Evolutionary conservation across 2,888 invertebrate genomes (phyloP).

Genomic region (Sinohyriopsis cumingii): DNA sequence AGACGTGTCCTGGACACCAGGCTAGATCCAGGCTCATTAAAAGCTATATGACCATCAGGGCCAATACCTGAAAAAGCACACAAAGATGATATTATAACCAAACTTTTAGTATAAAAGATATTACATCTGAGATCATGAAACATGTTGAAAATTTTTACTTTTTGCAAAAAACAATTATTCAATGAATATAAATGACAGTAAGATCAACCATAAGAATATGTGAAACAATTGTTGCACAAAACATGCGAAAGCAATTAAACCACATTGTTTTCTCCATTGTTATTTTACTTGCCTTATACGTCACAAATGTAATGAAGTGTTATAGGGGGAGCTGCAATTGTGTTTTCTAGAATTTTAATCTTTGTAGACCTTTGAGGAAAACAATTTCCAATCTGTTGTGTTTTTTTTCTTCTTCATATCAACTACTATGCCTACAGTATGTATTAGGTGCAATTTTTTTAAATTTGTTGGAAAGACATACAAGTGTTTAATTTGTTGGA

Average conservation of each 20-base stretch:
- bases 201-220: too few relatives aligned
- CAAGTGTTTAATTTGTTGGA: too few relatives aligned
- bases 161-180: not conserved
- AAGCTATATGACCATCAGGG: constrained; percentile 99
- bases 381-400: too few relatives aligned
- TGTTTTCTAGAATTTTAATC: not conserved
- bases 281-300: too few relatives aligned
- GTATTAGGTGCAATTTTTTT: too few relatives aligned
- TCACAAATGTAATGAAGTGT: not conserved
- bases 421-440: too few relatives aligned
- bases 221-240: too few relatives aligned
- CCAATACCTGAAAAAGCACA: constrained; percentile 84
- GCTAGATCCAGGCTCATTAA: constrained; percentile 99
- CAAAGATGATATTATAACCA: not conserved
- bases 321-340: not conserved
- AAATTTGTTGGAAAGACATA: too few relatives aligned
- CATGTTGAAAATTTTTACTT: not conserved
- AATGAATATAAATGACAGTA: too few relatives aligned
- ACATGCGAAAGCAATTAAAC: too few relatives aligned
- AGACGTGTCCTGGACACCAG: constrained; percentile 95
- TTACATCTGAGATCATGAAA: not conserved
- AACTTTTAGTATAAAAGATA: not conserved
- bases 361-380: not conserved
- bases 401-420: too few relatives aligned
- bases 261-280: too few relatives aligned